phyloP scores from a whole-genome alignment of 2,797 vertebrate species.

The Sarcophilus harrisii region DNA sequence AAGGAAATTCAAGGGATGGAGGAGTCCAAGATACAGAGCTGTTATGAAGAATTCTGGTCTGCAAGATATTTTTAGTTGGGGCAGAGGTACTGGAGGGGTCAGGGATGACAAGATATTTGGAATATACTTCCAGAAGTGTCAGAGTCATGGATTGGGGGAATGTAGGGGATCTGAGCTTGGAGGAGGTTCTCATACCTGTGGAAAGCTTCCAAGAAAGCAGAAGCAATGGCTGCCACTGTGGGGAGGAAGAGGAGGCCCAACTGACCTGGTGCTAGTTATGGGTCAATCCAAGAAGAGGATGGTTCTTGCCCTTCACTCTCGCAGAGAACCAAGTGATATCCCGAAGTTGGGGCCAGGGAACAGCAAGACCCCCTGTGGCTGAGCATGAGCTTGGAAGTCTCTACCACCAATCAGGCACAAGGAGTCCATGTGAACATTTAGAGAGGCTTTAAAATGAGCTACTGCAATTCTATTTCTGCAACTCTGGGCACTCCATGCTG shows the following conservation, averaged over 20 bases:
- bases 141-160: neutral
- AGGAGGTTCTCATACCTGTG: neutral
- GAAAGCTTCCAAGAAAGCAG: neutral
- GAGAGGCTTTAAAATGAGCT: neutral
- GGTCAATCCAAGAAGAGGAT: neutral
- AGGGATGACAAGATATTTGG: neutral
- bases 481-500: neutral
- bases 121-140: neutral
- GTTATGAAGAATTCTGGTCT: neutral
- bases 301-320: neutral
- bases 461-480: neutral
- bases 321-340: neutral
- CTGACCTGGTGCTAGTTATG: neutral
- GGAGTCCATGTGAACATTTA: neutral
- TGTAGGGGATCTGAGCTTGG: neutral
- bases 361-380: neutral
- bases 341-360: too few species aligned
- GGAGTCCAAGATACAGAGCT: neutral
- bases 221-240: neutral
- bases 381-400: neutral
- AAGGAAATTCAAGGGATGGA: neutral
- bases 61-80: neutral
- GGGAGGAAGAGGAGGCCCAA: neutral
- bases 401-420: neutral
- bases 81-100: neutral